These are phyloP conservation scores for Paraescarpia echinospica DNA, from an alignment of 1,140 invertebrate genomes.

Conservation along the genomic window DNA sequence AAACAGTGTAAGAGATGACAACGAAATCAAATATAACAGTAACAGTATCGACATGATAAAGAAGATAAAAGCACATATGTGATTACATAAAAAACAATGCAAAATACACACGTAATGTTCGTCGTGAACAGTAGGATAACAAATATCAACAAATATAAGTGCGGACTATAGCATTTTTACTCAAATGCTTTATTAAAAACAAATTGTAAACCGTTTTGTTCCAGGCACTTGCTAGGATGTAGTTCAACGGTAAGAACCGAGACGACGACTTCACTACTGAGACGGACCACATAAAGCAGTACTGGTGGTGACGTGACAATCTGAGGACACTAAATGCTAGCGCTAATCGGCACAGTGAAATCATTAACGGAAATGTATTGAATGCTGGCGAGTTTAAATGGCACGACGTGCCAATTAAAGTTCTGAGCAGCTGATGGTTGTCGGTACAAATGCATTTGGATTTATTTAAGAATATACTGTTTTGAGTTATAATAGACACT, in stretches of 20 bases:
- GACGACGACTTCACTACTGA: too few relatives aligned
- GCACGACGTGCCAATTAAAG: not conserved
- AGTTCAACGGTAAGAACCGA: not conserved
- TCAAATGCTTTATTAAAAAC: not conserved
- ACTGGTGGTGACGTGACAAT: not conserved
- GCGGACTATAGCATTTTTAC: too few relatives aligned
- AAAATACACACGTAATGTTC: not conserved
- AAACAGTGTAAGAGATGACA: too few relatives aligned
- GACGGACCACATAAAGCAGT: not conserved
- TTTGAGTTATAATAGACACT: not conserved
- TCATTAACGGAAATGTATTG: not conserved
- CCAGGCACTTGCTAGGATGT: not conserved
- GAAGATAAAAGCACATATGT: too few relatives aligned
- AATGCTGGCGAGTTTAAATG: not conserved
- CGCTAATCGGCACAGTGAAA: not conserved
- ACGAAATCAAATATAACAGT: too few relatives aligned
- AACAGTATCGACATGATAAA: too few relatives aligned
- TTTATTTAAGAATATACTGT: not conserved
- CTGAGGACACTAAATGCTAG: not conserved
- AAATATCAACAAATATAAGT: too few relatives aligned
- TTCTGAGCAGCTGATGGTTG: not conserved
- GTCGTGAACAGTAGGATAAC: too few relatives aligned
- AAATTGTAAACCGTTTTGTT: not conserved
- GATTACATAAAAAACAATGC: not conserved
- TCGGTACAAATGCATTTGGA: not conserved